These are phyloP conservation scores for Rhabdornis inornatus DNA, from an alignment of 2,113 vertebrate genomes.

Conservation along the genomic window DNA sequence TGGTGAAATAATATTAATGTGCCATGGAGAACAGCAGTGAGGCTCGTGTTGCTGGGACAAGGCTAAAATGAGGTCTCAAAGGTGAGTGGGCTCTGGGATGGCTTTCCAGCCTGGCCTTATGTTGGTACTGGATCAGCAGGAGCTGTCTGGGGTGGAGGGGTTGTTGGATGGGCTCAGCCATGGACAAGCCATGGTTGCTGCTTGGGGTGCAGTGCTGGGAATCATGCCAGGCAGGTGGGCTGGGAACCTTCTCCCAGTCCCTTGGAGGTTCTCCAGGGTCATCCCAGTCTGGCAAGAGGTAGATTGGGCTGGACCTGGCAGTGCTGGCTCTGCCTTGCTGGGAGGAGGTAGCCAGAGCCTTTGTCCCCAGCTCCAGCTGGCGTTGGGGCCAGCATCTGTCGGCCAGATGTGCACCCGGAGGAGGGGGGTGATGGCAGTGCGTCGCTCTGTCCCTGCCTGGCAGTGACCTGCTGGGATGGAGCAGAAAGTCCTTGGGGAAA, in stretches of 20 bases:
- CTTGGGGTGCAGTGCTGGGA: not conserved
- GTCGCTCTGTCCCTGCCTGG: not conserved
- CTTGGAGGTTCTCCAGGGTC: not conserved
- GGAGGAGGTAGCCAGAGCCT: not conserved
- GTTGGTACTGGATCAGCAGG: not conserved
- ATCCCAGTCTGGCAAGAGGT: not conserved
- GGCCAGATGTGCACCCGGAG: not conserved
- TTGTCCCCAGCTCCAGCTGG: slow-evolving; percentile 1
- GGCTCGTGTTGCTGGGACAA: not conserved
- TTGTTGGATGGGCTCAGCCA: rapidly evolving
- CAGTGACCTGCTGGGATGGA: not conserved
- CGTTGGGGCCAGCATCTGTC: not conserved
- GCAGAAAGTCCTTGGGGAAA: not conserved
- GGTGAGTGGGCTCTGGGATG: not conserved
- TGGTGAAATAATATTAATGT: not conserved
- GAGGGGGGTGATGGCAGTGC: rapidly evolving
- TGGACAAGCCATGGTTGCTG: not conserved
- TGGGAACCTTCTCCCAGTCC: not conserved
- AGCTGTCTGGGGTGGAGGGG: not conserved
- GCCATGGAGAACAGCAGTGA: rapidly evolving
- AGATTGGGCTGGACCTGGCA: rapidly evolving
- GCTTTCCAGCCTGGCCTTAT: not conserved
- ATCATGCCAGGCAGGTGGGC: rapidly evolving
- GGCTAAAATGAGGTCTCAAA: not conserved
- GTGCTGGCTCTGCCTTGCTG: not conserved